Percentiles rank a stretch among this genome's conserved stretches.
Evolutionary conservation across 2,113 vertebrate species (phyloP).

Genomic region (Cyrtonyx montezumae): DNA sequence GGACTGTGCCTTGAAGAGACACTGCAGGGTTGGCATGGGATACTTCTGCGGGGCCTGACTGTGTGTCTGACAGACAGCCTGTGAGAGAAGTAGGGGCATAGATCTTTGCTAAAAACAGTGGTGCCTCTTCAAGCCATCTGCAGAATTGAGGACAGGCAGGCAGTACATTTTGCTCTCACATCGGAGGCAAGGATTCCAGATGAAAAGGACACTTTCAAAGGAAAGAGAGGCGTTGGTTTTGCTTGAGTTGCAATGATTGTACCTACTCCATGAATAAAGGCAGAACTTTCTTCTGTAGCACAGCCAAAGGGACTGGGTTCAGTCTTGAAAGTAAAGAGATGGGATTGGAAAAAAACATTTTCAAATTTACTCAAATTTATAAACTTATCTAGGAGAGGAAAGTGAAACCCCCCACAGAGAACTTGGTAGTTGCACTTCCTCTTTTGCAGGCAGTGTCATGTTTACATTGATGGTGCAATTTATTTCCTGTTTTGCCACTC

Average conservation of each 20-base stretch:
- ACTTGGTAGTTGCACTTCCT: constrained; percentile 24
- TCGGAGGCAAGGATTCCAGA: too few species aligned
- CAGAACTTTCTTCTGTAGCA: background rate
- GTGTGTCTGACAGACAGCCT: too few species aligned
- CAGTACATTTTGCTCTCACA: too few species aligned
- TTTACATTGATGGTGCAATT: background rate
- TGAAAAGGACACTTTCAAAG: too few species aligned
- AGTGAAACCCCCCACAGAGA: background rate
- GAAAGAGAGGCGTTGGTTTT: too few species aligned
- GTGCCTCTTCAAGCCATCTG: too few species aligned
- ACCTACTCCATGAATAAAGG: background rate
- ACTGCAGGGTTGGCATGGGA: too few species aligned
- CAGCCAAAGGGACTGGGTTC: background rate
- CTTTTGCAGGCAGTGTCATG: background rate
- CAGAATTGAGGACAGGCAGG: too few species aligned
- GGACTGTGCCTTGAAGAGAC: background rate
- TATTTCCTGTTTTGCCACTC: background rate
- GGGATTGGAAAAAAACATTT: background rate
- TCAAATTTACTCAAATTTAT: background rate
- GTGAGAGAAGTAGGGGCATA: too few species aligned
- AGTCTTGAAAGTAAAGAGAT: background rate
- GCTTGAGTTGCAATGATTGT: too few species aligned
- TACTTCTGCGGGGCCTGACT: too few species aligned
- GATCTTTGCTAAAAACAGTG: too few species aligned
- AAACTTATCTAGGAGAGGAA: constrained; percentile 27